phyloP scores from a whole-genome alignment of 1,140 invertebrate species.

The Solenopsis invicta region DNA sequence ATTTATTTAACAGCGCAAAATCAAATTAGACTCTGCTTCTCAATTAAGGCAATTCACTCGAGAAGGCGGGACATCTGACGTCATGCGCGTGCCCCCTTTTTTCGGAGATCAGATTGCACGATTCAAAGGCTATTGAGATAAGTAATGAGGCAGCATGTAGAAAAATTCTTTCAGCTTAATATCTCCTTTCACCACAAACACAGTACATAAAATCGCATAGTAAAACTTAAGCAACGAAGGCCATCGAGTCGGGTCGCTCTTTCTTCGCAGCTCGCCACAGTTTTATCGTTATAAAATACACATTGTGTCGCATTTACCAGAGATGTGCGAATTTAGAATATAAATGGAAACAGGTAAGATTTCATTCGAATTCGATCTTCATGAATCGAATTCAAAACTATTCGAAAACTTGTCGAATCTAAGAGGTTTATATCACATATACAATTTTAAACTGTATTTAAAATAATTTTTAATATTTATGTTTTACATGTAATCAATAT shows the following conservation, averaged over 20 bases:
- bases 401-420: no score
- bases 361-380: no score
- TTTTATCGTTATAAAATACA: not conserved
- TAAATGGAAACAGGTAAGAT: no score
- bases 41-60: not conserved
- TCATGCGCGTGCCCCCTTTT: not conserved
- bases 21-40: not conserved
- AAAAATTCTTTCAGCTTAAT: not conserved
- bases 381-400: no score
- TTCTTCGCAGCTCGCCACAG: not conserved
- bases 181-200: not conserved
- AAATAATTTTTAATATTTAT: no score
- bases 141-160: not conserved
- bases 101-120: not conserved
- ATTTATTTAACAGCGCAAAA: not conserved
- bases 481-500: no score
- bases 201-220: not conserved
- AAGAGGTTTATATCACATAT: no score
- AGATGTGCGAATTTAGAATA: no score
- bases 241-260: not conserved
- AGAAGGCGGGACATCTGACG: not conserved
- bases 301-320: not conserved
- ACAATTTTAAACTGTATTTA: no score
- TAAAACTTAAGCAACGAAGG: not conserved
- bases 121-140: not conserved